phyloP scores from a whole-genome alignment of 1,140 invertebrate genomes.

The Papilio polytes region DNA sequence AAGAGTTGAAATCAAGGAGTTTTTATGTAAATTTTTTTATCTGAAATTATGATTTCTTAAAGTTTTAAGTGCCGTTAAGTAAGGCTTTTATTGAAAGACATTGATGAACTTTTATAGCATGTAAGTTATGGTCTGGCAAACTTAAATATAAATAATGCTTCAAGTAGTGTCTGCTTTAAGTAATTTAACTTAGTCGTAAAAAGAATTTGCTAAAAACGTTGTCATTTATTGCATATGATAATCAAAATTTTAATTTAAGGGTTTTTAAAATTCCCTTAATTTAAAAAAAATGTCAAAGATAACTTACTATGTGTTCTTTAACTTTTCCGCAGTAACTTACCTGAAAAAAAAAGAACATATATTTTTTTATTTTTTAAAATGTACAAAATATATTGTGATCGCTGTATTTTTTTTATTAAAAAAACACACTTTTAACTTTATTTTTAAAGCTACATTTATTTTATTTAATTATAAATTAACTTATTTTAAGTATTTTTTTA shows the following conservation, averaged over 20 bases:
- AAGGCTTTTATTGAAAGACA: not conserved
- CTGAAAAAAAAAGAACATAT: not conserved
- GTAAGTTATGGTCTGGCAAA: slow-evolving; percentile 5
- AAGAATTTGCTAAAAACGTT: not conserved
- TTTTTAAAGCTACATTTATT: not conserved
- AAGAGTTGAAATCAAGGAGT: slow-evolving; percentile 3
- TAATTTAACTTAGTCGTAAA: not conserved
- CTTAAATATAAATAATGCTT: not conserved
- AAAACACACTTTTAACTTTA: no score
- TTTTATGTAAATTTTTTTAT: not conserved
- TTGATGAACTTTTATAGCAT: not conserved
- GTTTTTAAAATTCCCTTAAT: not conserved
- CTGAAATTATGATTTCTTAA: not conserved
- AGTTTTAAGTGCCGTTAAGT: not conserved
- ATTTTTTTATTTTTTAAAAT: no score
- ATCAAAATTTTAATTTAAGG: not conserved
- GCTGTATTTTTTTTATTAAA: no score
- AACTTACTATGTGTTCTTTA: not conserved
- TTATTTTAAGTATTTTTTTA: not conserved
- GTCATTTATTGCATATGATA: not conserved
- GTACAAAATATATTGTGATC: no score
- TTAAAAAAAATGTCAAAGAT: not conserved
- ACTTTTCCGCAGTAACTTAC: not conserved
- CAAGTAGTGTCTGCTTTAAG: not conserved
- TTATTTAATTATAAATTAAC: not conserved